Percentiles rank a stretch among this genome's conserved stretches.
Evolutionary conservation across 2,113 vertebrate genomes (phyloP).

Genomic region (Irena cyanogastra): DNA sequence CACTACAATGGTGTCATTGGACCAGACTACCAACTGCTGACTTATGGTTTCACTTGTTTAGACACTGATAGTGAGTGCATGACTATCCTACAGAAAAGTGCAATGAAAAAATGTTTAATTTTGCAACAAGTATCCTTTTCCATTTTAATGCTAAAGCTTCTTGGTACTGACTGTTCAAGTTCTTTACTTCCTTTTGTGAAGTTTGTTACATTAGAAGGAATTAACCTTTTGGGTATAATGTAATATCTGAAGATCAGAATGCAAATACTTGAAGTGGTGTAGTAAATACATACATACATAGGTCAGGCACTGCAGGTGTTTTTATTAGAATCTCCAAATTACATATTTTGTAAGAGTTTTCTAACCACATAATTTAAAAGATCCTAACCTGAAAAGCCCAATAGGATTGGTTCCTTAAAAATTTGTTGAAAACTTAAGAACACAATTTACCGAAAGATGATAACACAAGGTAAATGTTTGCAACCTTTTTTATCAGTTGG

Average conservation of each 20-base stretch:
- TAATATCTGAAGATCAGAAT: conserved; percentile 27
- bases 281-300: background rate
- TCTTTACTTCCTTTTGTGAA: conserved; percentile 65
- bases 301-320: conserved; percentile 35
- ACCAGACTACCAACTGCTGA: background rate
- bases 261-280: conserved; percentile 19
- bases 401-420: conserved; percentile 30
- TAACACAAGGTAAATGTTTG: conserved; percentile 17
- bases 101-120: background rate
- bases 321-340: conserved; percentile 44
- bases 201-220: background rate
- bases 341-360: conserved; percentile 57
- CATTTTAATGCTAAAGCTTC: conserved; percentile 20
- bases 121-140: background rate
- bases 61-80: background rate
- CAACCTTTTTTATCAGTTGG: background rate
- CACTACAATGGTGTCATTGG: background rate
- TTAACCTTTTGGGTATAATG: background rate
- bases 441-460: conserved; percentile 50
- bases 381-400: conserved; percentile 19
- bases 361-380: conserved; percentile 13
- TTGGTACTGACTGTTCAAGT: conserved; percentile 24
- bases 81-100: conserved; percentile 1
- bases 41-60: background rate
- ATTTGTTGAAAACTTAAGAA: conserved; percentile 37